Base-by-base conservation (phyloP, 1,140 invertebrate species). In the Ylistrum balloti region DNA sequence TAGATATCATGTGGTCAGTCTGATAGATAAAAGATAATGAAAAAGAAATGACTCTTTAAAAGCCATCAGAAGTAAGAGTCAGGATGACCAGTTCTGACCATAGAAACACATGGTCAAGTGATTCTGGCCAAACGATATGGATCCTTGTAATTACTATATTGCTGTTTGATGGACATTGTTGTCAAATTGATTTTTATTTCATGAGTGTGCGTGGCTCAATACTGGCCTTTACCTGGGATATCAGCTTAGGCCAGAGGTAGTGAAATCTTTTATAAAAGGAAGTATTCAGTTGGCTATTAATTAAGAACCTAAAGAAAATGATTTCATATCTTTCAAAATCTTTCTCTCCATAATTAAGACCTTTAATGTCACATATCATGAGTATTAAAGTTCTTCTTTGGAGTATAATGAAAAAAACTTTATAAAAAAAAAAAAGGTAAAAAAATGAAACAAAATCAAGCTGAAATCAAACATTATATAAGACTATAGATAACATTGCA, bases 1-100 rank as follows among this genome's bases (percentile, higher is more conserved):
- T 74, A 74, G 56, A 74, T 28, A 74, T 74, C 56, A 74, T 74
- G 56, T 28, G 56, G 56, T 74, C 56, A 74, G 56, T 74, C 13
- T 74, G 56, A 74, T 74, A 74, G 56, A 74, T 74, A 74, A 74
- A 74, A 74, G 56, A 74, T 74, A 74, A 74, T 74, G 56, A 74
- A 74, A 74, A 74, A 74, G 56, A 28, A 74, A 74, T 74, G 56
- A 74, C 56, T 74, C 56, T 74, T 28, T 74, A 74, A 74, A 74
- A 17, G 56, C 17, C 56, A 74, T 74, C 56, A 74, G 56, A 7
- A 74, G 56, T n/a, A 11, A 74, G 56, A 74, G 56, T 74, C 56
- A 74, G 3, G 56, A 74, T 74, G 56, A 74, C 56, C 56, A 74
- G 56, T 74, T 28, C 56, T 74, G 56, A n/a, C 56, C 56, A 28